Evolutionary conservation across 2,113 vertebrate species (phyloP), one percentile per base, ranked within the genome.

Genomic region (Dromiciops gliroides): DNA sequence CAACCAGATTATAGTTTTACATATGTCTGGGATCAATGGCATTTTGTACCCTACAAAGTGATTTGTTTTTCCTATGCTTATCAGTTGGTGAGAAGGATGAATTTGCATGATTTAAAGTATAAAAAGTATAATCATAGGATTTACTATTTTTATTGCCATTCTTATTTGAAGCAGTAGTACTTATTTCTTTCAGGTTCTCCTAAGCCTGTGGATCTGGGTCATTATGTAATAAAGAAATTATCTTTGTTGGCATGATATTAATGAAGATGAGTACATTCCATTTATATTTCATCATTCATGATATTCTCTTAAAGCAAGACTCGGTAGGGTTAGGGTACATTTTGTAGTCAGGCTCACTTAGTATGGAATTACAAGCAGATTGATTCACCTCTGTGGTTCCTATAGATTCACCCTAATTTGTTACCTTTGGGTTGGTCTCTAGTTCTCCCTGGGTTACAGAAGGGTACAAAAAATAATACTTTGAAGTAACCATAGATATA

Each of bases 161-260:
- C 26, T 26, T 8, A 19, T 37, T 49, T 49, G n/a, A 25, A 14
- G 51, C 3, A 9, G 0, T 10, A 19, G 28, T 56, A 88, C 44
- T 92, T 51, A 0, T 50, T 90, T 49, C 8, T 93, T 51, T 94
- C 48, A 28, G 6, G n/a, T 47, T 52, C 6, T 67, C 28, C 90
- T 24, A 23, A 96, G 50, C n/a, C 37, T 50, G 3, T 47, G 22
- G 19, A 19, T 24, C 0, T 60, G n/a, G 56, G 14, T 37, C 60
- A 90, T 37, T 51, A 6, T 2, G 19, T 50, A 1, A 3, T 8
- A 4, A 19, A 8, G 26, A 16, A 2, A 0, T 0, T 22, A 50
- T 48, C 0, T 50, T 52, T 31, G 51, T 14, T 48, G 50, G 37
- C 19, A 4, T 60, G 25, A 56, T 60, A 60, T 60, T 60, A 60